Percentiles rank a stretch among this genome's conserved stretches.
Conservation (phyloP, 1,140 invertebrate species). For the Dufourea novaeangliae region DNA sequence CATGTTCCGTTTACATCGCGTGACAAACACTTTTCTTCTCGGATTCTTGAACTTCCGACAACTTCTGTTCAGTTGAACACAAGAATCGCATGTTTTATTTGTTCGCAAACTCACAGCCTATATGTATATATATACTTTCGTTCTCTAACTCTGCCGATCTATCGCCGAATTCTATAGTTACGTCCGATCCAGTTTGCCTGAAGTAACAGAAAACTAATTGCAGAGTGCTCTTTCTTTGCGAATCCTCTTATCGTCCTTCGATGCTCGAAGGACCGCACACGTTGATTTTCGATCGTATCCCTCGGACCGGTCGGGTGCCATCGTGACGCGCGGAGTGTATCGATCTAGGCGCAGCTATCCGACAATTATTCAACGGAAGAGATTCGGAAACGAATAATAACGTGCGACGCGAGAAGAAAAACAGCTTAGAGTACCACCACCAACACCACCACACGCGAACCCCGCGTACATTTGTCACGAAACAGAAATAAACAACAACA, state of each 20-base stretch:
- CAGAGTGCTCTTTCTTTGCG: neutral
- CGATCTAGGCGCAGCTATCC: neutral
- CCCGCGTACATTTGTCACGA: constrained; percentile 27
- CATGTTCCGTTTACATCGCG: neutral
- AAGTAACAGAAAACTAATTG: neutral
- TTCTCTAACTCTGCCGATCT: neutral
- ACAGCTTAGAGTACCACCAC: constrained; percentile 46
- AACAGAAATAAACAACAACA: no score
- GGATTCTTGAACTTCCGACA: no score
- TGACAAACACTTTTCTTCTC: no score
- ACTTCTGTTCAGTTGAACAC: neutral
- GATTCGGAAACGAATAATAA: no score
- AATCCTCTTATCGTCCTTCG: neutral
- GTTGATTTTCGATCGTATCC: no score
- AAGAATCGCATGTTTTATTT: constrained; percentile 8
- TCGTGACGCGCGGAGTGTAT: neutral
- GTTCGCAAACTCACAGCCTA: no score
- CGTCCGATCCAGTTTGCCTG: no score
- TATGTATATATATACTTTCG: neutral
- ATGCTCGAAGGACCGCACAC: no score
- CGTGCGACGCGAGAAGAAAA: neutral
- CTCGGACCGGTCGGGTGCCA: neutral
- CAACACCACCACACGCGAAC: constrained; percentile 49
- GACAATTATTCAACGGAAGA: neutral
- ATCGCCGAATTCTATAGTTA: neutral